Percentiles rank a stretch among this genome's conserved stretches.
Conservation (phyloP, 2,888 invertebrate species). For the Drosophila neotestacea region DNA sequence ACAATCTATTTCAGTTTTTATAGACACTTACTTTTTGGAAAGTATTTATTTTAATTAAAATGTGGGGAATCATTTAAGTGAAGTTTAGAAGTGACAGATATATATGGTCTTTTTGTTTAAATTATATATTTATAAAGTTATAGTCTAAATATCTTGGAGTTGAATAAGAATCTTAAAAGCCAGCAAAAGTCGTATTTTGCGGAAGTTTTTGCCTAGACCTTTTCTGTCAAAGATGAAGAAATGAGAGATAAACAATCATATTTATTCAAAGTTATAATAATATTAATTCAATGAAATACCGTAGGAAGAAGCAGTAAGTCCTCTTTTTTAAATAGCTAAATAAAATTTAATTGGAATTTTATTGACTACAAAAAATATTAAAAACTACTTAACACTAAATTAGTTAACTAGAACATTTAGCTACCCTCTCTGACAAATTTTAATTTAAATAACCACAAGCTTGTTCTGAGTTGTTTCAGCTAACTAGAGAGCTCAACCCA, state of each 20-base stretch:
- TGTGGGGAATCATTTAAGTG: no score
- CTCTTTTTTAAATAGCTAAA: neutral
- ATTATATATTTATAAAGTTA: no score
- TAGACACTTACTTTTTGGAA: neutral
- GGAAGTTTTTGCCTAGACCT: no score
- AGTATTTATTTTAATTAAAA: neutral
- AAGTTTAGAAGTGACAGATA: neutral
- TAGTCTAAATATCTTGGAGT: no score
- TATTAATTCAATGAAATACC: no score
- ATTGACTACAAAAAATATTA: neutral
- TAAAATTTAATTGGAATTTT: neutral
- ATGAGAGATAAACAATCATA: no score
- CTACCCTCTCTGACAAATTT: neutral
- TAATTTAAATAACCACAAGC: neutral
- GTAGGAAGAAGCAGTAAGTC: no score
- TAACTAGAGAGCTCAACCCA: slow-evolving; percentile 17
- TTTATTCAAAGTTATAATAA: no score
- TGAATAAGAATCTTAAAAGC: no score
- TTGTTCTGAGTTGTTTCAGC: slow-evolving; percentile 10
- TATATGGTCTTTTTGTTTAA: no score
- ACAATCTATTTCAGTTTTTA: slow-evolving; percentile 25
- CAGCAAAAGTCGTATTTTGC: no score
- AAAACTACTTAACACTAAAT: neutral
- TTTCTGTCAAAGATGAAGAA: no score
- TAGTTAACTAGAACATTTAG: neutral